These are phyloP conservation scores for Coptodon rendalli DNA, from an alignment of 2,113 vertebrate species.

Conservation along the genomic window DNA sequence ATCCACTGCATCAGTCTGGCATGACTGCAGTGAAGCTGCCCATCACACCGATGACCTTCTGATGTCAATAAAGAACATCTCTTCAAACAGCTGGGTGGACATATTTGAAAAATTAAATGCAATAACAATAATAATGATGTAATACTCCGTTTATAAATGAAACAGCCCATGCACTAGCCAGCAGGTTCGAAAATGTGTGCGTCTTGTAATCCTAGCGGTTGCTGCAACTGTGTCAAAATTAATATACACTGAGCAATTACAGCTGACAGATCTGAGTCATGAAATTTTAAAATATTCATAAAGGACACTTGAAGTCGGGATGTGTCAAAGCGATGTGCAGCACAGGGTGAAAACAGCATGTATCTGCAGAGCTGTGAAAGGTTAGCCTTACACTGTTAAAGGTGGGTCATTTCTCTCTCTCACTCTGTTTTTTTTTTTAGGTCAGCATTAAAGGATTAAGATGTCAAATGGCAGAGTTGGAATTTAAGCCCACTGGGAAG, in stretches of 20 bases:
- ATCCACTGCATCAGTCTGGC: neutral
- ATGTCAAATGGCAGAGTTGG: neutral
- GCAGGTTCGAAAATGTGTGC: neutral
- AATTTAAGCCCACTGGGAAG: neutral
- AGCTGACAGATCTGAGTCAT: slow-evolving; percentile 39
- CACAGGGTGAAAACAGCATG: neutral
- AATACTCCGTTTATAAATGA: neutral
- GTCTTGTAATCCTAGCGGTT: neutral
- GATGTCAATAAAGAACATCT: neutral
- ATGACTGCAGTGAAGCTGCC: neutral
- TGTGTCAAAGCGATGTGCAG: slow-evolving; percentile 22
- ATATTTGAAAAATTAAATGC: neutral
- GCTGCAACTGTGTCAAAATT: neutral
- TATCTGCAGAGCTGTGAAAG: neutral
- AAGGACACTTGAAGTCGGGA: slow-evolving; percentile 27
- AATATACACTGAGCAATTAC: slow-evolving; percentile 9
- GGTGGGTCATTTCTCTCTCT: neutral
- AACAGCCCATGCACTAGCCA: neutral
- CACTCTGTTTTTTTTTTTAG: neutral
- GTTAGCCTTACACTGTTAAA: neutral
- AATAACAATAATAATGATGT: neutral
- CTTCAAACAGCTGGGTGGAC: neutral
- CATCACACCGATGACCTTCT: neutral
- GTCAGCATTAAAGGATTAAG: neutral
- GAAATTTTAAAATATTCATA: slow-evolving; percentile 47